Conservation (phyloP, 92 coral and sea anemone genomes). For the Palythoa caribaeorum region DNA sequence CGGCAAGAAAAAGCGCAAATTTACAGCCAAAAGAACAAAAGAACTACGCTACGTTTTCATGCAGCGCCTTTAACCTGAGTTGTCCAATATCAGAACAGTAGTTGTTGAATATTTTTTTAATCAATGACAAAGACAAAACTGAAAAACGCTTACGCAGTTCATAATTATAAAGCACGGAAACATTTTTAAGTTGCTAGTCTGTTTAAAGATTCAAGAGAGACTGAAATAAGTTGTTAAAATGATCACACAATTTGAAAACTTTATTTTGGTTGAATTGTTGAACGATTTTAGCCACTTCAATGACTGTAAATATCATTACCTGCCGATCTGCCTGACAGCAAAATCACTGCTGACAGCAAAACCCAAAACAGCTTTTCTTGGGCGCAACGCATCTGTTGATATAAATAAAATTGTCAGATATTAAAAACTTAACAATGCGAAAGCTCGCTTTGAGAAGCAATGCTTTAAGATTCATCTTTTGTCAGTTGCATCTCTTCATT, state of each 20-base stretch:
- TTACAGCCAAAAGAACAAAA: neutral
- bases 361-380: neutral
- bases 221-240: neutral
- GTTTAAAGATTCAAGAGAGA: too few relatives aligned
- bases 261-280: neutral
- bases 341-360: neutral
- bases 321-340: neutral
- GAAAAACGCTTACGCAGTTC: too few relatives aligned
- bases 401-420: neutral
- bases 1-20: too few relatives aligned
- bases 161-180: too few relatives aligned
- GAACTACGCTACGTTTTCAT: too few relatives aligned
- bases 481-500: neutral
- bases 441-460: too few relatives aligned
- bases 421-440: neutral
- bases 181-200: too few relatives aligned
- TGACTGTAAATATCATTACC: neutral
- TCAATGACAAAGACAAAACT: neutral
- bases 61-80: too few relatives aligned
- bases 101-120: neutral
- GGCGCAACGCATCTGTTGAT: neutral
- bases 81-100: neutral
- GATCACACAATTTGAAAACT: neutral
- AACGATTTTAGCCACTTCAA: too few relatives aligned
- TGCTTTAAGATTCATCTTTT: too few relatives aligned